Evolutionary conservation across 2,113 vertebrate genomes (phyloP), one percentile per base, ranked within the genome.

Genomic region (Penelope pileata): DNA sequence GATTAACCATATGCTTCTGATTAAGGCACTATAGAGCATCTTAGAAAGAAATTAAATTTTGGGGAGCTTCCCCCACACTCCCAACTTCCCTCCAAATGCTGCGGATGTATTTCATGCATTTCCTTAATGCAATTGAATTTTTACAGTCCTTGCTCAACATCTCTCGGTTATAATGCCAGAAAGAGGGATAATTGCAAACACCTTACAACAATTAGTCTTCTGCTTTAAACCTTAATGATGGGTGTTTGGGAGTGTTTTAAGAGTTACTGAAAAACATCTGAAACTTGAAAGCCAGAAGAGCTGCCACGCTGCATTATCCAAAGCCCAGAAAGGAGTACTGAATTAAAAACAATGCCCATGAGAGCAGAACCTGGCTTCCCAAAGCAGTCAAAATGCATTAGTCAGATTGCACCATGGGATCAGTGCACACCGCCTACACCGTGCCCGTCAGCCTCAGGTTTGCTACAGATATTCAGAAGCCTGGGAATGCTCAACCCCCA

Each of bases 181-280:
- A 91, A 63, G 88, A 78, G 32, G 83, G 74, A 50, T 84, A 91
- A 92, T 56, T 68, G 88, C 91, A 81, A 92, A 56, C 92, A 96
- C 88, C 85, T 90, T 86, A 27, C 40, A 88, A 90, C n/a, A 58
- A 92, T 91, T 77, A 86, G 73, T n/a, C 12, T 76, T 38, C 66
- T 53, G 73, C 96, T 95, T 96, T 95, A 90, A 96, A 88, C 88
- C 93, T 90, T 77, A 95, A 91, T 1, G 7, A 75, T 2, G 38
- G 73, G 51, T 62, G 42, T 86, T 74, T 62, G 90, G 73, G 93
- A 88, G 45, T 3, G 36, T 62, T 94, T 93, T n/a, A 51, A 64
- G 76, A 74, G 60, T 90, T 93, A 81, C 88, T 54, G 73, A 86
- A 93, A 54, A 94, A 88, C 56, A 91, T 64, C 62, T 81, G 77